phyloP scores from a whole-genome alignment of 2,888 invertebrate species.

The Leptopilina syphax region DNA sequence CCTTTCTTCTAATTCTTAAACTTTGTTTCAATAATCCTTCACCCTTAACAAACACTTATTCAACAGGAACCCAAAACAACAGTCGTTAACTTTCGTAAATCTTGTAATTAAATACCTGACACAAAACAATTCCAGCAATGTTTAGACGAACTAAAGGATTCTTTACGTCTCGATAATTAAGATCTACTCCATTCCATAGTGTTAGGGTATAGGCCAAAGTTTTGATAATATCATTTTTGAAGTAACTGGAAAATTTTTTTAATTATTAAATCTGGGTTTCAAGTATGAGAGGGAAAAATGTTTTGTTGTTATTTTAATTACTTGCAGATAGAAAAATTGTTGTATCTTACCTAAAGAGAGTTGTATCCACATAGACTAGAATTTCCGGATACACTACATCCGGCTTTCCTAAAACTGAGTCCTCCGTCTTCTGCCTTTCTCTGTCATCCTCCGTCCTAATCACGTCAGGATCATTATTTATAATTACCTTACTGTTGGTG shows the following conservation, averaged over 20 bases:
- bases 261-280: background rate
- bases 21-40: too few species aligned
- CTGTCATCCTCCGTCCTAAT: background rate
- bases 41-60: too few species aligned
- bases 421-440: background rate
- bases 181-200: background rate
- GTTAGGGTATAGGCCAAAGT: background rate
- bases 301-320: too few species aligned
- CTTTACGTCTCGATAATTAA: background rate
- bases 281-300: too few species aligned
- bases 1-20: too few species aligned
- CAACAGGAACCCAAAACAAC: too few species aligned
- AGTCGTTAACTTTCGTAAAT: too few species aligned
- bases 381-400: background rate
- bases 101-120: background rate
- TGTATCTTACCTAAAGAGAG: background rate
- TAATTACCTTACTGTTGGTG: background rate
- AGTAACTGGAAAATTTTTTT: background rate
- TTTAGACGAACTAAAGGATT: background rate
- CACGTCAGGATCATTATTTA: background rate
- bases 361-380: background rate
- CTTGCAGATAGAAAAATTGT: background rate
- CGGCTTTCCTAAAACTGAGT: background rate
- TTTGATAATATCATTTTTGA: background rate
- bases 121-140: slow-evolving; percentile 1